Percentiles rank a stretch among this genome's conserved stretches.
These are phyloP conservation scores for Axinella damicornis DNA, from an alignment of 37 sponge, comb jelly and placozoan species.

Conservation along the genomic window DNA sequence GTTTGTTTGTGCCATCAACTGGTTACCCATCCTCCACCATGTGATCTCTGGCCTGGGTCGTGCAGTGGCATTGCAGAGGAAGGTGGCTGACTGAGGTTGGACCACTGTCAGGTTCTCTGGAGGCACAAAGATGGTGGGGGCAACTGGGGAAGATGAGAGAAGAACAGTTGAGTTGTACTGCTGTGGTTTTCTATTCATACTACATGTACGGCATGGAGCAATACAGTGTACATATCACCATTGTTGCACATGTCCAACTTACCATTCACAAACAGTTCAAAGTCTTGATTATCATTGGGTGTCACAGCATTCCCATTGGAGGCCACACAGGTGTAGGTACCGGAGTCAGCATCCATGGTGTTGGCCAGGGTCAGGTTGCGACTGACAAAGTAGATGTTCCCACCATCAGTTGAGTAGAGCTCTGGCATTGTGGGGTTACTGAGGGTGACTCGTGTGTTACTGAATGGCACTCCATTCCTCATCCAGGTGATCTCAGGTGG, in stretches of 20 bases:
- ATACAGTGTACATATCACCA: too few relatives aligned
- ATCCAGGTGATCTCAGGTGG: constrained; percentile 63
- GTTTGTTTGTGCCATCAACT: too few relatives aligned
- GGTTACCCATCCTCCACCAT: constrained; percentile 44
- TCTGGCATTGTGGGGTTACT: too few relatives aligned
- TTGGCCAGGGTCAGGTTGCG: background rate
- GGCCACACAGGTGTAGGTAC: constrained; percentile 60
- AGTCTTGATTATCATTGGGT: background rate
- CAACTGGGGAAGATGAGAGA: too few relatives aligned
- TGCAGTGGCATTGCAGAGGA: constrained; percentile 53
- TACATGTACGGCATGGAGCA: too few relatives aligned
- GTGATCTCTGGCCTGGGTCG: constrained; percentile 61
- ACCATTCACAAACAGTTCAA: constrained; percentile 53
- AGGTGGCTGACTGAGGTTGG: background rate
- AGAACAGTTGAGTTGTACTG: too few relatives aligned
- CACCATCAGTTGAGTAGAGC: too few relatives aligned
- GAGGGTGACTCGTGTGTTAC: too few relatives aligned
- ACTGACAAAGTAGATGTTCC: too few relatives aligned
- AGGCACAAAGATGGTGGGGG: background rate
- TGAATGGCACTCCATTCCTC: too few relatives aligned
- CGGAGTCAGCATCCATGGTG: constrained; percentile 51
- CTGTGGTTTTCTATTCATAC: too few relatives aligned
- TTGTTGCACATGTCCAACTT: too few relatives aligned
- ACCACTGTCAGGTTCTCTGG: constrained; percentile 11
- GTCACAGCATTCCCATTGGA: constrained; percentile 6